These are phyloP conservation scores for Chaetophractus vellerosus DNA, from an alignment of 2,797 vertebrate genomes.

Conservation along the genomic window DNA sequence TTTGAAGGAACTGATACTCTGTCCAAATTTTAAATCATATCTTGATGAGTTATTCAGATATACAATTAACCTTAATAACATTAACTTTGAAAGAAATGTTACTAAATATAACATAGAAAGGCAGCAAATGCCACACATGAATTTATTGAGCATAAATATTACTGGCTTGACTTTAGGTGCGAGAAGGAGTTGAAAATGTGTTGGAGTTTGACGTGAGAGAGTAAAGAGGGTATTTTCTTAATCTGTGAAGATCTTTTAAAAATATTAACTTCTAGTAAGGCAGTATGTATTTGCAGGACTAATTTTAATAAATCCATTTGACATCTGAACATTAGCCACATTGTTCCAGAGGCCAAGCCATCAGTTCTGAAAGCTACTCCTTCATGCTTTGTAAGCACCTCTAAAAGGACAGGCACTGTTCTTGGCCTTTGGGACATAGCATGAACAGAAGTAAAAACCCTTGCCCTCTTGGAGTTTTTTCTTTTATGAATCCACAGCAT, in stretches of 20 bases:
- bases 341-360: not conserved
- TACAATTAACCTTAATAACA: not conserved
- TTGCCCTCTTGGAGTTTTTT: not conserved
- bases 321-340: not conserved
- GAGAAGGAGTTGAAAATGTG: not conserved
- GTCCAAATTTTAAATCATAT: conserved; percentile 5
- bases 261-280: not conserved
- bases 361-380: not conserved
- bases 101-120: not conserved
- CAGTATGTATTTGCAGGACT: not conserved
- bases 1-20: not conserved
- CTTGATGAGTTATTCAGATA: not conserved
- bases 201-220: not conserved
- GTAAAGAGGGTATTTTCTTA: not conserved
- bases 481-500: not conserved
- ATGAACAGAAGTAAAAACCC: not conserved
- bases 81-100: conserved; percentile 15
- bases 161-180: not conserved
- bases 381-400: not conserved
- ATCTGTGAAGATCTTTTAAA: not conserved
- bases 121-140: not conserved
- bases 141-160: conserved; percentile 9
- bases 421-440: not conserved
- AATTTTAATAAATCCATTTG: not conserved
- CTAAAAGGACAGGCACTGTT: not conserved